phyloP scores from a whole-genome alignment of 2,888 invertebrate species.

The Ceratothoa steindachneri region DNA sequence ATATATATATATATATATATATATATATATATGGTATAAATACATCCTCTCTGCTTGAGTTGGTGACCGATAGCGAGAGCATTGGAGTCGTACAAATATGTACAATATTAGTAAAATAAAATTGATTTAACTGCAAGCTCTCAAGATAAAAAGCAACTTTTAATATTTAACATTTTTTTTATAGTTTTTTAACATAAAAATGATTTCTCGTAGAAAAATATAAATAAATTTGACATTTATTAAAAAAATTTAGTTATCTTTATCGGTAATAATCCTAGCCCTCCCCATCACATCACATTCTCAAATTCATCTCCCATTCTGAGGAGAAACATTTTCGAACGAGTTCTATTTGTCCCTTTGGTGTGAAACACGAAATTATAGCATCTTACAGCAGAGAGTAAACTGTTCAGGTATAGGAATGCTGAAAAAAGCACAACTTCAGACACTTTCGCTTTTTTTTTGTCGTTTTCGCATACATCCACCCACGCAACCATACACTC shows the following conservation, averaged over 20 bases:
- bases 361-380: too few species aligned
- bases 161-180: neutral
- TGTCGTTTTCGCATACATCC: too few species aligned
- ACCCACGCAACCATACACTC: too few species aligned
- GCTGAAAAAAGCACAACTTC: too few species aligned
- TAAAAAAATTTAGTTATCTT: neutral
- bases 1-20: constrained; percentile 12
- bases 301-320: neutral
- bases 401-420: too few species aligned
- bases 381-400: too few species aligned
- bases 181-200: neutral
- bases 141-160: neutral
- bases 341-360: too few species aligned
- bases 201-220: neutral
- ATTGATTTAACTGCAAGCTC: neutral
- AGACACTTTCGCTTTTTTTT: too few species aligned
- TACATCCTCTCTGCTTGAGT: neutral
- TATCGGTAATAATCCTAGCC: neutral
- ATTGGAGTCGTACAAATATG: too few species aligned
- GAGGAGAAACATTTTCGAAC: too few species aligned
- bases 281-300: neutral
- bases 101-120: neutral
- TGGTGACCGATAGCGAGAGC: too few species aligned
- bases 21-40: constrained; percentile 12
- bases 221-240: neutral